A percentile compares a stretch with the other conserved stretches of the same genome.
These are phyloP conservation scores for Latrodectus geometricus DNA, from an alignment of 1,140 invertebrate genomes.

Conservation along the genomic window DNA sequence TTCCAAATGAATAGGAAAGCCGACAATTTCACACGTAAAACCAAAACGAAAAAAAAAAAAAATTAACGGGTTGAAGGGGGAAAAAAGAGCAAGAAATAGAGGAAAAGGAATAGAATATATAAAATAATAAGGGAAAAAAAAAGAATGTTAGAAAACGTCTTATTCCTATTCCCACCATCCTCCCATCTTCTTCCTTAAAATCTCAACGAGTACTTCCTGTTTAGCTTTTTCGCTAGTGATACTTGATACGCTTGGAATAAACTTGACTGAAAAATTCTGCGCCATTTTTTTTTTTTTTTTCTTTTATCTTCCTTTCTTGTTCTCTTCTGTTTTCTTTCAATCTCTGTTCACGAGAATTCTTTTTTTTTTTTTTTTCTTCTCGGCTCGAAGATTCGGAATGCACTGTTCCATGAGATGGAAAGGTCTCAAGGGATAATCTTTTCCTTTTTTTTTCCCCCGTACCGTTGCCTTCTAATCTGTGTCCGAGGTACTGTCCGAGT, in stretches of 20 bases:
- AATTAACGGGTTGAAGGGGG: background rate
- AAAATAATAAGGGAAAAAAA: background rate
- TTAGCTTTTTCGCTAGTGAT: constrained; percentile 1
- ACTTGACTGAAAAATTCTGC: background rate
- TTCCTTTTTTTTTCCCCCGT: too few relatives aligned
- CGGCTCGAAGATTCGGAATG: background rate
- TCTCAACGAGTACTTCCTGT: constrained; percentile 3
- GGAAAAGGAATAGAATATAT: background rate
- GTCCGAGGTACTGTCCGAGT: too few relatives aligned
- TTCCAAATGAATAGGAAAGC: background rate
- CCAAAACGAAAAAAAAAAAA: background rate
- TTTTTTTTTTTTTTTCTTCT: background rate
- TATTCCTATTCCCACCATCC: background rate
- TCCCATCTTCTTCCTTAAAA: background rate
- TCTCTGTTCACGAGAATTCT: background rate
- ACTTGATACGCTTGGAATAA: constrained; percentile 6
- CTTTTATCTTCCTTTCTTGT: background rate
- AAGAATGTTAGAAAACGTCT: background rate
- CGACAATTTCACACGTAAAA: background rate
- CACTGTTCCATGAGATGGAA: constrained; percentile 9
- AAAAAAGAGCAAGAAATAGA: background rate
- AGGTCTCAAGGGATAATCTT: background rate
- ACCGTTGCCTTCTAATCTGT: too few relatives aligned
- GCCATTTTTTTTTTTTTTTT: constrained; percentile 1
- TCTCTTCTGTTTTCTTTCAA: background rate